phyloP scores from a whole-genome alignment of 2,113 vertebrate genomes.

The Prionailurus viverrinus region DNA sequence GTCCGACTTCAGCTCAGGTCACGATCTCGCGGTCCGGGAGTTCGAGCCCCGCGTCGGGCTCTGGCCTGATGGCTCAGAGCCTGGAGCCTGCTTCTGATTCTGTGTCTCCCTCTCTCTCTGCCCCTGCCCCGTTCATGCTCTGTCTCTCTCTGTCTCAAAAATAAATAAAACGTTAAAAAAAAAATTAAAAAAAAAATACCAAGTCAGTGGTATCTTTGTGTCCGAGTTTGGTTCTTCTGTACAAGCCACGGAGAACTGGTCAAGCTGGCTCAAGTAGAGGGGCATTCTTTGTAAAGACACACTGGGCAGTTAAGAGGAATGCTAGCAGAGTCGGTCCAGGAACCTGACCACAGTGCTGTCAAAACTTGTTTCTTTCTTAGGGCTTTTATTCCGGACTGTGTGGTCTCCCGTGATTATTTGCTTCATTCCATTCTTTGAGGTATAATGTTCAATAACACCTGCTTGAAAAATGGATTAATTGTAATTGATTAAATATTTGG shows the following conservation, averaged over 20 bases:
- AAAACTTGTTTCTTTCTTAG: neutral
- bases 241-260: neutral
- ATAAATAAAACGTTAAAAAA: no score
- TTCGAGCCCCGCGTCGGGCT: no score
- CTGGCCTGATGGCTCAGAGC: no score
- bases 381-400: neutral
- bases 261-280: neutral
- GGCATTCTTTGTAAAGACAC: neutral
- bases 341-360: neutral
- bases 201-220: neutral
- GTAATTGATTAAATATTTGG: conserved; percentile 3
- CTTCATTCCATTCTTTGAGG: conserved; percentile 5
- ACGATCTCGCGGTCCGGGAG: no score
- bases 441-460: neutral
- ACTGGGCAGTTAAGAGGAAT: neutral
- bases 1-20: no score
- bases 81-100: no score
- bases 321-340: neutral
- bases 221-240: conserved; percentile 20
- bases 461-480: conserved; percentile 17
- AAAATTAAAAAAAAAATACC: neutral
- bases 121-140: no score
- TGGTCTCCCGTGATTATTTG: neutral
- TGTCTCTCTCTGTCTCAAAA: no score
- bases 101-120: no score